A percentile compares a stretch with the other conserved stretches of the same genome.
Conservation (phyloP, 2,113 vertebrate species). For the Morphnarchus princeps region DNA sequence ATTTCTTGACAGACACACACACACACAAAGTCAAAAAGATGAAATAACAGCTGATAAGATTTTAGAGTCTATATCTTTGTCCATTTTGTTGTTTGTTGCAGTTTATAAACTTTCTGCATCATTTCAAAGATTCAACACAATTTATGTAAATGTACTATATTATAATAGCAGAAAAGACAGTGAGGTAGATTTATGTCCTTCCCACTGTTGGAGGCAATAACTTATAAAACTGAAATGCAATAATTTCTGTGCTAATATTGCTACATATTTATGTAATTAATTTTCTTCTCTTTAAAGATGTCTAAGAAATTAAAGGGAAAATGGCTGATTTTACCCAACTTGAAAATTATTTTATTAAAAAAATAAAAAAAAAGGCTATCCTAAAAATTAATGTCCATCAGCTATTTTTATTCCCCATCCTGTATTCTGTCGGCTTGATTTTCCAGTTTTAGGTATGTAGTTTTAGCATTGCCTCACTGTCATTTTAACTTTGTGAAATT, state of each 20-base stretch:
- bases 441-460: background rate
- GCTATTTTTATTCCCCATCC: background rate
- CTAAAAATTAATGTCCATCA: background rate
- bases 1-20: background rate
- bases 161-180: background rate
- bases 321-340: background rate
- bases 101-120: background rate
- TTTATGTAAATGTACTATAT: background rate
- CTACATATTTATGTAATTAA: background rate
- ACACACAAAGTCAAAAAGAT: background rate
- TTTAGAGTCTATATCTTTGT: background rate
- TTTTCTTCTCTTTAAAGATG: background rate
- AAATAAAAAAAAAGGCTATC: background rate
- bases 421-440: background rate
- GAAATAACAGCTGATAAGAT: background rate
- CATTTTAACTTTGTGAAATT: background rate
- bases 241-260: background rate
- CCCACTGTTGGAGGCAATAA: background rate
- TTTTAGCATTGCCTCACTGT: background rate
- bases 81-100: background rate
- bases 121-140: background rate
- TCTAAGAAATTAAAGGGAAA: background rate
- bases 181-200: background rate
- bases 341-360: background rate
- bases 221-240: background rate